These are phyloP conservation scores for Furcula furcula DNA, from an alignment of 2,888 invertebrate species.

Conservation along the genomic window DNA sequence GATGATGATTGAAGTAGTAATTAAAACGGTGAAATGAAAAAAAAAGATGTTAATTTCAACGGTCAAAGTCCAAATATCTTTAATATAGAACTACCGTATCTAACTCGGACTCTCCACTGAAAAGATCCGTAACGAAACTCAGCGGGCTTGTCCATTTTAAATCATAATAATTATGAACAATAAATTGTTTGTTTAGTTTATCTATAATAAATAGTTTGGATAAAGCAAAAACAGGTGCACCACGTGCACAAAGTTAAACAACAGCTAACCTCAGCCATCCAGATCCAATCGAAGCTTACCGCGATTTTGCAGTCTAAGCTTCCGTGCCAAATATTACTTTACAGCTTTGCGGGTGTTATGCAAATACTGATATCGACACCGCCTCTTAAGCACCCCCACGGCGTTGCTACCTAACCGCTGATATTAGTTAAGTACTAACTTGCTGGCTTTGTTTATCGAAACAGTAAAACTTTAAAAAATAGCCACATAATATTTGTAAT, in stretches of 20 bases:
- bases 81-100: too few species aligned
- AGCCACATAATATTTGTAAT: too few species aligned
- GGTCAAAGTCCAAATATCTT: too few species aligned
- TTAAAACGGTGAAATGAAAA: too few species aligned
- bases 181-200: too few species aligned
- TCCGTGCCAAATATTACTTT: constrained; percentile 44
- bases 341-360: constrained; percentile 42
- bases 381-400: constrained; percentile 32
- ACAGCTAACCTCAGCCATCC: constrained; percentile 4
- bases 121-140: too few species aligned
- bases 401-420: constrained; percentile 29
- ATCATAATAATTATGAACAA: too few species aligned
- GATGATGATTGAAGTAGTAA: too few species aligned
- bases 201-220: too few species aligned
- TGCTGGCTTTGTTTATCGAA: constrained; percentile 8
- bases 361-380: constrained; percentile 36
- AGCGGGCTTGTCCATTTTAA: too few species aligned
- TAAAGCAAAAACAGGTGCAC: background rate
- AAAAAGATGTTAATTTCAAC: too few species aligned
- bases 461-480: constrained; percentile 10
- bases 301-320: constrained; percentile 37
- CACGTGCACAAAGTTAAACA: background rate
- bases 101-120: too few species aligned
- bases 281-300: constrained; percentile 32
- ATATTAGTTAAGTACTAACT: constrained; percentile 12